Conservation (phyloP, 2,888 invertebrate genomes). For the Andrena marginata region DNA sequence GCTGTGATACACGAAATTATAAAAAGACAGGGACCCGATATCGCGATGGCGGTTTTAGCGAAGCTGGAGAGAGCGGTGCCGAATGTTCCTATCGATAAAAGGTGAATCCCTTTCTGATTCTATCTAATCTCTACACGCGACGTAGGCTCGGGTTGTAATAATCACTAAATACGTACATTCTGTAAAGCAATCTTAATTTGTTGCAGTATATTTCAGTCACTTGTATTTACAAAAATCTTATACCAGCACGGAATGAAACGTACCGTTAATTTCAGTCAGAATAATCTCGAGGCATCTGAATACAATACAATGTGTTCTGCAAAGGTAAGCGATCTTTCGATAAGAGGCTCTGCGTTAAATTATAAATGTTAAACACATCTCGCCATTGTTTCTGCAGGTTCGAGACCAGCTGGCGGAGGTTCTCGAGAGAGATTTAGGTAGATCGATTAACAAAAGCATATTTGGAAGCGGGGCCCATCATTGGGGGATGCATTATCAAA, state of each 20-base stretch:
- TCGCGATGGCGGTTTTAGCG: conserved; percentile 87
- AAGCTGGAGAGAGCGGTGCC: conserved; percentile 87
- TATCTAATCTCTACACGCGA: not conserved
- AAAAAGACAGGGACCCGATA: conserved; percentile 87
- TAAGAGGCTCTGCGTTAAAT: not conserved
- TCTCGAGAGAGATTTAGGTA: conserved; percentile 77
- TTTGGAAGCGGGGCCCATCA: conserved; percentile 82
- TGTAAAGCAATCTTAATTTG: conserved; percentile 38
- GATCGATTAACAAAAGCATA: conserved; percentile 70
- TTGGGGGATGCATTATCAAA: conserved; percentile 86
- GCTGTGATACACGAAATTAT: conserved; percentile 87
- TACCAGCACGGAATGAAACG: conserved; percentile 77
- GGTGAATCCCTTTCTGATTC: conserved; percentile 79
- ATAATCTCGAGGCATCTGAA: conserved; percentile 67
- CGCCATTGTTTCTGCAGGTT: conserved; percentile 63
- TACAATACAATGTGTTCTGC: conserved; percentile 80
- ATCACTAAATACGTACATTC: not conserved
- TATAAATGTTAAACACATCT: not conserved
- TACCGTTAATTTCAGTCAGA: conserved; percentile 75
- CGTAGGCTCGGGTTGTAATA: conserved; percentile 2
- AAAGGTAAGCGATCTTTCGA: conserved; percentile 71
- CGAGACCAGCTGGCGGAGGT: conserved; percentile 74
- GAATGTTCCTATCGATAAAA: conserved; percentile 87
- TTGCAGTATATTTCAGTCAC: conserved; percentile 80
- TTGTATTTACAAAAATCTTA: conserved; percentile 82